Evolutionary conservation across 2,888 invertebrate genomes (phyloP).

Genomic region (Rotaria socialis): DNA sequence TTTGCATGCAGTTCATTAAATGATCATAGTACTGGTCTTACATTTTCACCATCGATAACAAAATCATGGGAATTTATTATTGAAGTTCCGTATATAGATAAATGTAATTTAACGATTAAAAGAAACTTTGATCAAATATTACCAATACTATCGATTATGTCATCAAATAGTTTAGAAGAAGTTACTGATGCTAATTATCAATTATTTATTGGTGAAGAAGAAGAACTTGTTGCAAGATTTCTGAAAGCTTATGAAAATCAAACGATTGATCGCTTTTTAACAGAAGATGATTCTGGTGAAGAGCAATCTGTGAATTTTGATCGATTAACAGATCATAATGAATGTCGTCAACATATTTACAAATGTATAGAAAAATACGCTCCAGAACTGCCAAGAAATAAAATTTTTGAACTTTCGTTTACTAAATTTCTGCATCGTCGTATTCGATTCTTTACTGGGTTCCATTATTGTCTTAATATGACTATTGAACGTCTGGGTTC

Average conservation of each 20-base stretch:
- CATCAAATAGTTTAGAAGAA: constrained; percentile 3
- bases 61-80: neutral
- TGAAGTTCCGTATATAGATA: neutral
- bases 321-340: neutral
- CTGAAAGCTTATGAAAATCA: constrained; percentile 5
- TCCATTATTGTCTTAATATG: neutral
- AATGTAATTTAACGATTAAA: neutral
- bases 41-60: neutral
- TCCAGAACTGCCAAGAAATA: neutral
- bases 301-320: neutral
- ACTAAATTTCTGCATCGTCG: constrained; percentile 27
- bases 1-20: neutral
- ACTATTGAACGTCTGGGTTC: neutral
- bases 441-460: neutral
- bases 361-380: neutral
- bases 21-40: neutral
- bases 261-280: neutral
- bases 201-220: constrained; percentile 22
- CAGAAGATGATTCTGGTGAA: neutral
- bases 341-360: neutral
- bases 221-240: constrained; percentile 32
- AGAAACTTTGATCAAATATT: neutral
- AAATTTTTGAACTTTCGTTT: neutral
- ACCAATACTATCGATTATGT: neutral
- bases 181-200: neutral